phyloP scores from a whole-genome alignment of 2,113 vertebrate genomes.

The Micronycteris hirsuta region DNA sequence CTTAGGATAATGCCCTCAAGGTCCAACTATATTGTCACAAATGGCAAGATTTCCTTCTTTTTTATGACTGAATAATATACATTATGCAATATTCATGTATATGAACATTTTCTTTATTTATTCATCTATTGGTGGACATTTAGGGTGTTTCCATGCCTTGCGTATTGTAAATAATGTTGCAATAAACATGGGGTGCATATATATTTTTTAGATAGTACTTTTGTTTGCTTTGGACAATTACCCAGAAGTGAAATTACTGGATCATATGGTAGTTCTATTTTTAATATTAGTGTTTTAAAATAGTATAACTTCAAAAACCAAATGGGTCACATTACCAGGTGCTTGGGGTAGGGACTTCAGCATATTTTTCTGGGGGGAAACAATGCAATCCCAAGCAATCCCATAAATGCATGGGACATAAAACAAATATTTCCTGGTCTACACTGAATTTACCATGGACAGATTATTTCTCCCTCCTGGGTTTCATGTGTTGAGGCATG shows the following conservation, averaged over 20 bases:
- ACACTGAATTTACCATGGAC: background rate
- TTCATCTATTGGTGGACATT: background rate
- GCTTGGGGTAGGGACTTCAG: background rate
- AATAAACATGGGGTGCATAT: background rate
- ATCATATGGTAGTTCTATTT: background rate
- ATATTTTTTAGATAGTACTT: background rate
- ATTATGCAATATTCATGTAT: background rate
- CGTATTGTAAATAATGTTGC: background rate
- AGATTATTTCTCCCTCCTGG: background rate
- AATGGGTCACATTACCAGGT: background rate
- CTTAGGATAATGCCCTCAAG: background rate
- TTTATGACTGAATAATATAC: background rate
- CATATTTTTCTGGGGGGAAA: background rate
- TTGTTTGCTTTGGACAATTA: background rate
- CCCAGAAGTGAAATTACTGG: background rate
- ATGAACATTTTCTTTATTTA: background rate
- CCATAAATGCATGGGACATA: background rate
- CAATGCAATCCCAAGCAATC: background rate
- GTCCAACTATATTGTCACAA: background rate
- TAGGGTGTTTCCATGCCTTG: background rate
- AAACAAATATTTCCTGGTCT: background rate
- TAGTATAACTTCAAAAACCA: background rate
- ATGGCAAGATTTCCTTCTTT: background rate
- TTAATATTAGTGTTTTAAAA: background rate
- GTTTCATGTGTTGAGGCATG: background rate